phyloP scores from a whole-genome alignment of 2,888 invertebrate genomes.

The Cantharis nigra region DNA sequence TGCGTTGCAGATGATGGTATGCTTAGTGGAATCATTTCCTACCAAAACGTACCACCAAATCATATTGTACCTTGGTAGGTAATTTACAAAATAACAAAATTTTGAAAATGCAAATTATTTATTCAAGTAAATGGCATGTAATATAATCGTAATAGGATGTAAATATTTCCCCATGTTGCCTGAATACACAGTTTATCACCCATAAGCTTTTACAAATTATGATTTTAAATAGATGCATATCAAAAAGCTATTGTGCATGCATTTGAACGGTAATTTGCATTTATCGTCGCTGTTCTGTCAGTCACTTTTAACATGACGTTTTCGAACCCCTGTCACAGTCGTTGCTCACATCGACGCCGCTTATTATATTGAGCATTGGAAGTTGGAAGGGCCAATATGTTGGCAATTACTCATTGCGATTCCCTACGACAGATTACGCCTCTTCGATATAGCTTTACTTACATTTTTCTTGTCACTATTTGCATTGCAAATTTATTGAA shows the following conservation, averaged over 20 bases:
- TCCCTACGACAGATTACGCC: conserved; percentile 24
- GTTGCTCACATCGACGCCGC: conserved; percentile 33
- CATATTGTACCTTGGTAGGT: neutral
- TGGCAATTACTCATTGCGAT: conserved; percentile 50
- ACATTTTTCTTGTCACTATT: conserved; percentile 6
- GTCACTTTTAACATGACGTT: conserved; percentile 45
- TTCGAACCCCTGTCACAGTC: conserved; percentile 35
- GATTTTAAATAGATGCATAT: conserved; percentile 44
- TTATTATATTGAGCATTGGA: conserved; percentile 49
- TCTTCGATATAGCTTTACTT: conserved; percentile 15
- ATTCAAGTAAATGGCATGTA: conserved; percentile 14
- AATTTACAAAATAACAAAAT: neutral
- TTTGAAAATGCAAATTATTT: neutral
- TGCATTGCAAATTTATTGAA: conserved; percentile 1
- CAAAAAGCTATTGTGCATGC: conserved; percentile 37
- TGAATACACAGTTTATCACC: conserved; percentile 27
- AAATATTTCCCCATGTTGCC: conserved; percentile 24
- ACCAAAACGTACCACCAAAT: neutral
- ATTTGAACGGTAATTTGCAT: conserved; percentile 47
- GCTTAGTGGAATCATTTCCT: conserved; percentile 23
- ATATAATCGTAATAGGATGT: conserved; percentile 28
- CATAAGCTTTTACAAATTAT: conserved; percentile 33
- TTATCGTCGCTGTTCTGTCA: conserved; percentile 46
- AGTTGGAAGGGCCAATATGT: conserved; percentile 53
- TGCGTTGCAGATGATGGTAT: conserved; percentile 25